These are phyloP conservation scores for Cerastis leucographa DNA, from an alignment of 2,888 invertebrate genomes.

Conservation along the genomic window DNA sequence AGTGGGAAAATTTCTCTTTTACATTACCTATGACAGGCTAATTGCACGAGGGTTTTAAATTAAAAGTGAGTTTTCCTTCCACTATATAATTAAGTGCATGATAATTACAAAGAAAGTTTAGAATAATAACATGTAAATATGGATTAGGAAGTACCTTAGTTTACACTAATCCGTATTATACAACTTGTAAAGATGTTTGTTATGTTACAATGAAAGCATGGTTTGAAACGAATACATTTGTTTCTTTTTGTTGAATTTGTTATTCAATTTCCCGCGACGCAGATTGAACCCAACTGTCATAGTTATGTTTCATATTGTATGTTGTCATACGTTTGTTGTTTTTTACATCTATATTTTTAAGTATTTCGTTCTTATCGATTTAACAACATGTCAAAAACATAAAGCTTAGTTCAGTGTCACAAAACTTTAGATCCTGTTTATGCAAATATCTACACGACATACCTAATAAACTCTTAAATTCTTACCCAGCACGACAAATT, in stretches of 20 bases:
- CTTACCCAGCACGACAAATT: neutral
- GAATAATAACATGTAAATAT: slow-evolving; percentile 22
- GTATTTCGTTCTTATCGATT: neutral
- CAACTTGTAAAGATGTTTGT: neutral
- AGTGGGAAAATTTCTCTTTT: slow-evolving; percentile 42
- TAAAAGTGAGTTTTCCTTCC: slow-evolving; percentile 15
- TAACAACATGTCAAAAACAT: neutral
- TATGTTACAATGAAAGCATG: neutral
- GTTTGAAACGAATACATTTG: neutral
- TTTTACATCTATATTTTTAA: neutral
- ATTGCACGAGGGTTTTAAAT: slow-evolving; percentile 17
- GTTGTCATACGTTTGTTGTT: too few species aligned
- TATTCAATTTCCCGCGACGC: neutral
- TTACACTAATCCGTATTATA: neutral
- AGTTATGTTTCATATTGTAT: too few species aligned
- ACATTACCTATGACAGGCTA: slow-evolving; percentile 8
- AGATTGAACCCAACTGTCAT: neutral
- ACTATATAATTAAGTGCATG: neutral
- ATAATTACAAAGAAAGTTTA: slow-evolving; percentile 13
- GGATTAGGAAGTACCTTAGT: neutral
- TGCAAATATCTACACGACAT: neutral
- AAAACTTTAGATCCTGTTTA: neutral
- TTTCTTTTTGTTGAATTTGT: neutral
- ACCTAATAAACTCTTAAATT: neutral
- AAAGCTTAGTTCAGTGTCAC: neutral